These are phyloP conservation scores for Chalcosyrphus nemorum DNA, from an alignment of 2,888 invertebrate species.

Conservation along the genomic window DNA sequence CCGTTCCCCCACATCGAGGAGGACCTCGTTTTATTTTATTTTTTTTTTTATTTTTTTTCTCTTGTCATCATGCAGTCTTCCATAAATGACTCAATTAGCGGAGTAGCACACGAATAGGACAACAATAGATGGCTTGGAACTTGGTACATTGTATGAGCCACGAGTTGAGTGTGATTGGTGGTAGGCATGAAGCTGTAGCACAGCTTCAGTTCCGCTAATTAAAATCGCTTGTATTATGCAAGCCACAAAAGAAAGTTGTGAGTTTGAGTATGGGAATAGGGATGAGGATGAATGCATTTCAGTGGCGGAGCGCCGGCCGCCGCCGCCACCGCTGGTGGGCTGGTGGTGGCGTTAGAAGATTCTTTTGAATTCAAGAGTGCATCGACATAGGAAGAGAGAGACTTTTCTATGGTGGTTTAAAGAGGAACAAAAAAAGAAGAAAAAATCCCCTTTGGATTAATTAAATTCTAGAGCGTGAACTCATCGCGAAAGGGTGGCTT, in stretches of 20 bases:
- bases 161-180: slow-evolving; percentile 62
- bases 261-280: too few relatives aligned
- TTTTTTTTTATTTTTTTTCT: neutral
- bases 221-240: slow-evolving; percentile 55
- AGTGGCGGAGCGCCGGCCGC: neutral
- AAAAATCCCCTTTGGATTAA: neutral
- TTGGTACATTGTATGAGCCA: slow-evolving; percentile 42
- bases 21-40: neutral
- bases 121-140: slow-evolving; percentile 50
- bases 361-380: neutral
- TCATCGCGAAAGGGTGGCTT: neutral
- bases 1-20: neutral
- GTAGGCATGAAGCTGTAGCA: neutral
- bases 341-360: slow-evolving; percentile 5
- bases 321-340: too few relatives aligned
- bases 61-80: slow-evolving; percentile 41
- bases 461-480: neutral
- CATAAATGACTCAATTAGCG: slow-evolving; percentile 71
- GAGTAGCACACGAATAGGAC: slow-evolving; percentile 54
- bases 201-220: slow-evolving; percentile 67
- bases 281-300: neutral
- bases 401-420: neutral
- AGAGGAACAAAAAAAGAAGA: too few relatives aligned
- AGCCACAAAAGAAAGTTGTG: slow-evolving; percentile 22
- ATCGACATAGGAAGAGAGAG: neutral